Evolutionary conservation across 2,113 vertebrate genomes (phyloP).

Genomic region (Nycticebus coucang): DNA sequence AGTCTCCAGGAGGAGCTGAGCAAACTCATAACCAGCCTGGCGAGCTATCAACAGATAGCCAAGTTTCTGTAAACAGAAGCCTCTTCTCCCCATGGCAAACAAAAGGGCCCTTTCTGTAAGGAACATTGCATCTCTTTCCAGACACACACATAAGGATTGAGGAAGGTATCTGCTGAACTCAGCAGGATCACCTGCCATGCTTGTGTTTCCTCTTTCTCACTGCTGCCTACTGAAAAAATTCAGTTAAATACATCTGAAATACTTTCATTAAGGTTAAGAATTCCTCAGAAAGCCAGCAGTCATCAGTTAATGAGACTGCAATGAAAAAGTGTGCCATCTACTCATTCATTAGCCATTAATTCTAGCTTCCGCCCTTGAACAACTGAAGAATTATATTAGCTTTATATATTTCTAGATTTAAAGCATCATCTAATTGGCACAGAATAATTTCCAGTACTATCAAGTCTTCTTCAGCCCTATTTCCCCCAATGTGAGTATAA

Average conservation of each 20-base stretch:
- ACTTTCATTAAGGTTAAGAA: neutral
- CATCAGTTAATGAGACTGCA: neutral
- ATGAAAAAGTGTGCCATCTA: neutral
- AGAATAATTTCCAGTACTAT: neutral
- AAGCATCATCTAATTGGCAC: neutral
- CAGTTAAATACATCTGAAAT: neutral
- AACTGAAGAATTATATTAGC: neutral
- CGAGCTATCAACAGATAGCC: neutral
- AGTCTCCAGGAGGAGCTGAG: neutral
- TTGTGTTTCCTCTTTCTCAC: neutral
- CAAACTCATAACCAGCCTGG: neutral
- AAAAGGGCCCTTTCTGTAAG: too few species aligned
- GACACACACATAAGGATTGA: fast-evolving
- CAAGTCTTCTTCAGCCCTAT: neutral
- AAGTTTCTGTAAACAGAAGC: neutral
- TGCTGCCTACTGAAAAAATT: neutral
- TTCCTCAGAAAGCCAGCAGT: neutral
- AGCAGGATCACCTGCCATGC: too few species aligned
- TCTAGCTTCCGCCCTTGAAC: neutral
- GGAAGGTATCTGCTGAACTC: too few species aligned
- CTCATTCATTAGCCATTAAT: neutral
- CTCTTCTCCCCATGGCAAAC: neutral
- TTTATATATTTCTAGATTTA: neutral
- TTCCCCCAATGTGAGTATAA: neutral
- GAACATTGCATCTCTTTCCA: neutral